Evolutionary conservation across 1,140 invertebrate species (phyloP), one percentile per base, ranked within the genome.

Genomic region (Dufourea novaeangliae): DNA sequence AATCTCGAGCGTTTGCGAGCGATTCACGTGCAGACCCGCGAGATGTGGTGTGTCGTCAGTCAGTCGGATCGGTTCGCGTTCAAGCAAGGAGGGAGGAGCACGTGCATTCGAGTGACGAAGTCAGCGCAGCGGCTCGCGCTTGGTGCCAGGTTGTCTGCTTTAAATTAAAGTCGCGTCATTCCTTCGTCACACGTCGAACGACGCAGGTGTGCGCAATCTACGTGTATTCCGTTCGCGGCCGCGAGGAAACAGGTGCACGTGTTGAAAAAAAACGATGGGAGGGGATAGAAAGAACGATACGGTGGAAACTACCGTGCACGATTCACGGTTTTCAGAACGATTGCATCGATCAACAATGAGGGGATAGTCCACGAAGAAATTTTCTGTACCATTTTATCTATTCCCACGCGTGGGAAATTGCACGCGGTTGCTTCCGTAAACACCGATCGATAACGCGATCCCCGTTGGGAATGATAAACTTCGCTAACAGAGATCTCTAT

Each of bases 71-170:
- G n/a, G n/a, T n/a, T n/a, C n/a, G n/a, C n/a, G n/a, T n/a, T n/a
- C n/a, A n/a, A n/a, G n/a, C n/a, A n/a, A n/a, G n/a, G n/a, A n/a
- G n/a, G n/a, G n/a, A n/a, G n/a, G 6, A 7, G n/a, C 46, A 50
- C 46, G 46, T 50, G 46, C 46, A 22, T 6, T n/a, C 17, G 46
- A 50, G n/a, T n/a, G n/a, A 50, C 20, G 20, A 1, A 50, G 46
- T n/a, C 46, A n/a, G 46, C 46, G 17, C 5, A 50, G 46, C 46
- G 34, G 34, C 34, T 37, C 34, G 34, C 34, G n/a, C n/a, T n/a
- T 50, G 46, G 46, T 50, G 46, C 46, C 46, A 50, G 46, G 5
- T 50, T 50, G 46, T 50, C 46, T 50, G 46, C 46, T 50, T 50
- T n/a, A 50, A 50, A 50, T 50, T 50, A n/a, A 50, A 50, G 46